Evolutionary conservation across 2,888 invertebrate species (phyloP), one percentile per base, ranked within the genome.

Genomic region (Spicauda simplicius): DNA sequence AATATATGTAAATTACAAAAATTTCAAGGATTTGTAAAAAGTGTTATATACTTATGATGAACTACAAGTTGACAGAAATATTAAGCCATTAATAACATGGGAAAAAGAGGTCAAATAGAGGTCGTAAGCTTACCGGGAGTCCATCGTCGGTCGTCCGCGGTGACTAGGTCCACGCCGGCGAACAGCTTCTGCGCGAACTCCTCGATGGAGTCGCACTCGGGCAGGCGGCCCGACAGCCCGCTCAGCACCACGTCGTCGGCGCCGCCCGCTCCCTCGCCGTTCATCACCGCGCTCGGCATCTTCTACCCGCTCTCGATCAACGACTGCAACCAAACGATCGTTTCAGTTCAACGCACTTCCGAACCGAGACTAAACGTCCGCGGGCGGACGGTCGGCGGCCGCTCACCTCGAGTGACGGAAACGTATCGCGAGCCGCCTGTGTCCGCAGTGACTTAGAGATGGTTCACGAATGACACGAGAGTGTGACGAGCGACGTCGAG

Each of bases 131-230:
- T 71, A 91, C 92, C 97, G 73, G 96, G 94, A 6, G 97, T 95
- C 98, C 98, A 99, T 83, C 99, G 94, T 73, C 98, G 94, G 75
- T 96, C 97, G 85, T 98, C 98, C 75, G 97, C 98, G 37, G 98
- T 98, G 71, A 99, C 96, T 94, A 99, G 96, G 86, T 99, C 99
- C 55, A 98, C 95, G 64, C 98, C 97, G 71, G 96, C 96, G 87
- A 98, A 97, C 64, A 99, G 95, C 87, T 99, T 96, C 79, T 97
- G 95, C 80, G 96, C 97, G 90, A 99, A 99, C 92, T 99, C 99
- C 76, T 97, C 97, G 81, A 99, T 96, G 87, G 94, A 96, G 77
- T 96, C 95, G 73, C 97, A 97, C 91, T 99, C 98, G 12, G 99
- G 99, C 76, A 99, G 94, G 73, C 99, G 96, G 68, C 97, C 97